These are phyloP conservation scores for Muntiacus muntjak DNA, from an alignment of 2,113 vertebrate genomes.

Conservation along the genomic window DNA sequence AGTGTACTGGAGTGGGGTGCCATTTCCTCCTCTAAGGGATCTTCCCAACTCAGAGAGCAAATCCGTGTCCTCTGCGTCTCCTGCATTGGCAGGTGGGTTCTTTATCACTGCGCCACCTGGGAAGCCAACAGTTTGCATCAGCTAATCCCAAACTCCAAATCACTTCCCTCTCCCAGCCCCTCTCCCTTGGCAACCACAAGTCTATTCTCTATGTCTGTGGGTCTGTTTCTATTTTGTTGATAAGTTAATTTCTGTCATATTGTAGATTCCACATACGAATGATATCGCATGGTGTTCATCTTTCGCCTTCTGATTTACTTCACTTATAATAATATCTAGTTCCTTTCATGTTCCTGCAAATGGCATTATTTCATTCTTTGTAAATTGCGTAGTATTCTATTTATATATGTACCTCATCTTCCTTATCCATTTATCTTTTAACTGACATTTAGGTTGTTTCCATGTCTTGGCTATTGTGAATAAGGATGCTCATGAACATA, in stretches of 20 bases:
- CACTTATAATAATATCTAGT: neutral
- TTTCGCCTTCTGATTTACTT: neutral
- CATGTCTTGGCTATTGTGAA: neutral
- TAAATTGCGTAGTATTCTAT: neutral
- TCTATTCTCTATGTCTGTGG: neutral
- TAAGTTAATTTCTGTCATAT: neutral
- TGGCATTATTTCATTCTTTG: neutral
- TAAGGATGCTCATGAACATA: neutral
- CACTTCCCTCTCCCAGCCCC: neutral
- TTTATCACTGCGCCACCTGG: neutral
- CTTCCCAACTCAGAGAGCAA: neutral
- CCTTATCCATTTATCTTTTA: neutral
- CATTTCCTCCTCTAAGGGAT: neutral
- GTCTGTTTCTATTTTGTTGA: neutral
- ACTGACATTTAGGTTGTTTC: neutral
- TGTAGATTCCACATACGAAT: neutral
- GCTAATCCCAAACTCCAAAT: neutral
- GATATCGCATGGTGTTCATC: neutral
- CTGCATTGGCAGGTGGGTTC: neutral
- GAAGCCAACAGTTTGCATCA: neutral
- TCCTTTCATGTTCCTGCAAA: neutral
- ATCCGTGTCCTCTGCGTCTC: neutral
- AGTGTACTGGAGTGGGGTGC: neutral
- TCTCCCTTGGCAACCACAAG: neutral
- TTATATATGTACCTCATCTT: neutral